These are phyloP conservation scores for Turnix velox DNA, from an alignment of 2,113 vertebrate genomes.

Conservation along the genomic window DNA sequence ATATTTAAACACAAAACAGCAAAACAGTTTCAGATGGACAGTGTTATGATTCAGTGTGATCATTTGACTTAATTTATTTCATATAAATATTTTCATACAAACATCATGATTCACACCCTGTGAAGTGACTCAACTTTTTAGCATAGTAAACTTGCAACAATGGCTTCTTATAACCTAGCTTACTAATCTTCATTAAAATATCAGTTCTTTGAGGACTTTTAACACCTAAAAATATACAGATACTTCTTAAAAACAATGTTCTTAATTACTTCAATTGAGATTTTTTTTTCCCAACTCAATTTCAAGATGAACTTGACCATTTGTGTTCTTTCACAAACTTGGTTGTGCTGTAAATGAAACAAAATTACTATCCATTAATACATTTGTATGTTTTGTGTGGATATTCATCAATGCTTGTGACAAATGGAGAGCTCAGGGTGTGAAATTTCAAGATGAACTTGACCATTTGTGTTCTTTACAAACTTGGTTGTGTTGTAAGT, in stretches of 20 bases:
- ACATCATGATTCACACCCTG: background rate
- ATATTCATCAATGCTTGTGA: background rate
- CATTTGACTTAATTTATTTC: background rate
- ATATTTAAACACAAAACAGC: background rate
- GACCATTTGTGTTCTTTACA: background rate
- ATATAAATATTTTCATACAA: background rate
- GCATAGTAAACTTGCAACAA: background rate
- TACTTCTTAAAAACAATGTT: background rate
- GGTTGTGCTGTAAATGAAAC: background rate
- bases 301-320: background rate
- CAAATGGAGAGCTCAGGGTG: background rate
- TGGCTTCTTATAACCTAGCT: background rate
- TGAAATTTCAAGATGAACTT: background rate
- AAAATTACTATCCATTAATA: background rate
- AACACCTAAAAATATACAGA: background rate
- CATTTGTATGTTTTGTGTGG: background rate
- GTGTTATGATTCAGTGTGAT: background rate
- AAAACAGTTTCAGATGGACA: conserved; percentile 2
- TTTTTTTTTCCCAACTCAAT: background rate
- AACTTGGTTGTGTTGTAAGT: too few species aligned
- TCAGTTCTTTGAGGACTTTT: background rate
- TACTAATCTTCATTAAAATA: background rate
- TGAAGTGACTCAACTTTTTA: background rate
- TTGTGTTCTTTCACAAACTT: background rate
- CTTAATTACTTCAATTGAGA: background rate